Percentiles rank a stretch among this genome's conserved stretches.
phyloP scores from a whole-genome alignment of 2,797 vertebrate genomes.

The Coluber constrictor region DNA sequence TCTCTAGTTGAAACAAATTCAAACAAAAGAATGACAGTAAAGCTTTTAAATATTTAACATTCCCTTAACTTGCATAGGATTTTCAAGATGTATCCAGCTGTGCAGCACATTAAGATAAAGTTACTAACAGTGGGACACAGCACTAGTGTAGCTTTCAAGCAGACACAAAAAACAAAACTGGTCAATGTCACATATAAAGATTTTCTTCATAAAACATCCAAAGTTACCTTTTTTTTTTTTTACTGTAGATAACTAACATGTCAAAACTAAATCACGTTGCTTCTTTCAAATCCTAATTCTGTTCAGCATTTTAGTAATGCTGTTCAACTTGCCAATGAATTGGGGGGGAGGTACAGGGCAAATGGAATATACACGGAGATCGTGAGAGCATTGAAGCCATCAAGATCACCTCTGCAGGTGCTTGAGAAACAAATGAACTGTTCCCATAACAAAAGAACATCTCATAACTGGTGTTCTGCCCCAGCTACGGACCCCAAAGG shows the following conservation, averaged over 20 bases:
- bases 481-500: no score
- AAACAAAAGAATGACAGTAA: not conserved
- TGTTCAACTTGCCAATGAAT: no score
- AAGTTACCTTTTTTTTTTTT: slow-evolving; percentile 2
- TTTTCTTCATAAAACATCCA: not conserved
- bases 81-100: not conserved
- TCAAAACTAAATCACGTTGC: no score
- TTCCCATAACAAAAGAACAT: no score
- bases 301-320: no score
- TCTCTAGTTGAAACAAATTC: not conserved
- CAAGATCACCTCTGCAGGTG: no score
- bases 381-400: no score
- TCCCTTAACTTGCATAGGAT: not conserved
- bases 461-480: no score
- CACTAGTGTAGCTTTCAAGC: not conserved
- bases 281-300: no score
- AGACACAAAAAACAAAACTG: not conserved
- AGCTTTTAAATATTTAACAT: not conserved
- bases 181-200: not conserved
- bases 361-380: no score
- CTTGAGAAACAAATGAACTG: no score
- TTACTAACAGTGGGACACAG: not conserved
- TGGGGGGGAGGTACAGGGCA: no score
- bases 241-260: not conserved
- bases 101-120: not conserved